Evolutionary conservation across 1,140 invertebrate genomes (phyloP).

Genomic region (Drosophila arizonae): DNA sequence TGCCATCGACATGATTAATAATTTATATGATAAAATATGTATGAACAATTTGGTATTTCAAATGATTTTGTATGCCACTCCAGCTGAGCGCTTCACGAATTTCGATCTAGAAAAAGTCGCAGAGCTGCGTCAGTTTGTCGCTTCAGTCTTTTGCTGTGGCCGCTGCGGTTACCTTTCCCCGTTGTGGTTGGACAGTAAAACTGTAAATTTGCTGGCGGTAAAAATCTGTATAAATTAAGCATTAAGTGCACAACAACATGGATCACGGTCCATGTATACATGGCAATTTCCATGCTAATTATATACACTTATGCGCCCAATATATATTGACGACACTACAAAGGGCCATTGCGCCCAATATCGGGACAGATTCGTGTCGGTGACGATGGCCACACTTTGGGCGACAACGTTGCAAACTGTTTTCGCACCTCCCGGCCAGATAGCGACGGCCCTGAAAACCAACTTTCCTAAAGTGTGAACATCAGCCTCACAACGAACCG

Average conservation of each 20-base stretch:
- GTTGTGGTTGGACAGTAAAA: constrained; percentile 38
- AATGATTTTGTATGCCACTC: constrained; percentile 26
- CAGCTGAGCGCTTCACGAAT: constrained; percentile 7
- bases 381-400: constrained; percentile 76
- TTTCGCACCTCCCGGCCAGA: constrained; percentile 69
- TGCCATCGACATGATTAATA: constrained; percentile 47
- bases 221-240: constrained; percentile 76
- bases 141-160: constrained; percentile 40
- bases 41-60: constrained; percentile 65
- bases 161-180: constrained; percentile 27
- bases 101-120: constrained; percentile 8
- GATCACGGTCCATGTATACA: constrained; percentile 38
- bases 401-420: constrained; percentile 68
- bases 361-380: constrained; percentile 16
- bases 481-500: constrained; percentile 36
- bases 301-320: constrained; percentile 68
- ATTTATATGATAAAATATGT: constrained; percentile 74
- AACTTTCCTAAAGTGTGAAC: constrained; percentile 81
- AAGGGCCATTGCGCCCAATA: constrained; percentile 32
- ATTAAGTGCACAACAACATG: constrained; percentile 71
- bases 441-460: constrained; percentile 55
- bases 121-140: constrained; percentile 15
- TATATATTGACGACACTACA: constrained; percentile 28
- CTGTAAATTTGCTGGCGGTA: constrained; percentile 47
- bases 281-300: constrained; percentile 76